These are phyloP conservation scores for Oncorhynchus clarkii DNA, from an alignment of 2,113 vertebrate genomes.

Conservation along the genomic window DNA sequence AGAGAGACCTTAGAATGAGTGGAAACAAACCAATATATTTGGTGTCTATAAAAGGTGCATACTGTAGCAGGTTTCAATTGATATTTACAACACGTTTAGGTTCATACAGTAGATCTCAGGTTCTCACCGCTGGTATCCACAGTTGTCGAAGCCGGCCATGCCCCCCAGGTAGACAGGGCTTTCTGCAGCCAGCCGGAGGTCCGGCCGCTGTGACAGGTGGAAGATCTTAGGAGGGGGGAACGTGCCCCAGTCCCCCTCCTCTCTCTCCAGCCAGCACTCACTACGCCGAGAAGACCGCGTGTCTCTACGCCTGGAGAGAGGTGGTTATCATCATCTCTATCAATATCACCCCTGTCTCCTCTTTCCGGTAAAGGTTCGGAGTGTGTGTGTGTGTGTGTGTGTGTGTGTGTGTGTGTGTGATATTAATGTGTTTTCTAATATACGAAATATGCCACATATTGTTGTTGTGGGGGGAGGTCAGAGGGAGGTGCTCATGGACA, in stretches of 20 bases:
- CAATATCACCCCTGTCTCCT: neutral
- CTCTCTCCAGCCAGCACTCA: slow-evolving; percentile 72
- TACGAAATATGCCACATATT: too few species aligned
- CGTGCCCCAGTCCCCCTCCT: slow-evolving; percentile 68
- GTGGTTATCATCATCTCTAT: neutral
- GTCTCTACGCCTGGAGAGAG: slow-evolving; percentile 54
- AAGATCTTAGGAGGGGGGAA: slow-evolving; percentile 73
- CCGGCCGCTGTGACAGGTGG: slow-evolving; percentile 71
- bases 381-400: too few species aligned
- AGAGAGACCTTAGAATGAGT: neutral
- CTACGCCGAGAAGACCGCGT: slow-evolving; percentile 56
- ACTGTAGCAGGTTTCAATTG: too few species aligned
- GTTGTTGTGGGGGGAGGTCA: too few species aligned
- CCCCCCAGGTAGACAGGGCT: slow-evolving; percentile 68
- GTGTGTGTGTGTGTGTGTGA: too few species aligned
- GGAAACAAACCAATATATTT: too few species aligned
- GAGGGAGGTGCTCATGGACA: too few species aligned
- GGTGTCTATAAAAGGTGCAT: too few species aligned
- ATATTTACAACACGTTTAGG: too few species aligned
- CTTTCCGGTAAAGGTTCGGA: too few species aligned
- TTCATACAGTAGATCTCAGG: too few species aligned
- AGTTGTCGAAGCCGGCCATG: slow-evolving; percentile 71
- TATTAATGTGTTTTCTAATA: too few species aligned
- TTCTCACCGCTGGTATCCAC: slow-evolving; percentile 71
- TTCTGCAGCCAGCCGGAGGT: slow-evolving; percentile 62